A percentile compares a stretch with the other conserved stretches of the same genome.
phyloP scores from a whole-genome alignment of 2,888 invertebrate genomes.

The Bimastos eiseni region DNA sequence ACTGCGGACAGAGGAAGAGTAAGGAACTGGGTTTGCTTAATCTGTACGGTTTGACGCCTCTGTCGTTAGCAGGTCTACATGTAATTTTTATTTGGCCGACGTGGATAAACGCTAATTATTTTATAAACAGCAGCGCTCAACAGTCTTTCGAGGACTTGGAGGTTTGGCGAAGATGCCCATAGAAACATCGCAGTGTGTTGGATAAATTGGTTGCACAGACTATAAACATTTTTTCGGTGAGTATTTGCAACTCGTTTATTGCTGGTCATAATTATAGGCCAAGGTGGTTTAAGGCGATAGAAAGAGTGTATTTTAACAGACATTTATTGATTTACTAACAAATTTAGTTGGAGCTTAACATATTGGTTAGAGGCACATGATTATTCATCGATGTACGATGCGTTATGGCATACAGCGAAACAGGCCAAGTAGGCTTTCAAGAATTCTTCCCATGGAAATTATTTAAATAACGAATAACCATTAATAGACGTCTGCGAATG shows the following conservation, averaged over 20 bases:
- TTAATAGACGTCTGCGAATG: no score
- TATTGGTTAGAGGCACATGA: not conserved
- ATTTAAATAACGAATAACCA: no score
- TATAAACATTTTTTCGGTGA: not conserved
- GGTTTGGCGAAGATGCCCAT: not conserved
- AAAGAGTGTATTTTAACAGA: not conserved
- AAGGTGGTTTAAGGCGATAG: not conserved
- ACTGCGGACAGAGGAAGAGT: no score
- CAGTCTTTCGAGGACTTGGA: not conserved
- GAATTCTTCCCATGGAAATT: not conserved
- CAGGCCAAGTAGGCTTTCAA: not conserved
- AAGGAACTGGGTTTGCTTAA: no score
- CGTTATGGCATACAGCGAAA: not conserved
- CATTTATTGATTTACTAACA: not conserved
- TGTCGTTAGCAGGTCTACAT: no score
- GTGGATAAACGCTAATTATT: no score
- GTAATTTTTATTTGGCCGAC: no score
- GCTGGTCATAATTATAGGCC: not conserved
- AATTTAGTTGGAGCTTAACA: not conserved
- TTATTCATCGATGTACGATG: not conserved
- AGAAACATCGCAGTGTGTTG: not conserved
- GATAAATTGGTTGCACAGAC: not conserved
- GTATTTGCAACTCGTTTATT: not conserved
- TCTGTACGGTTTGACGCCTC: no score
- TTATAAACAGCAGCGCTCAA: not conserved